Conservation (phyloP, 92 coral and sea anemone genomes). For the Pocillopora grandis region DNA sequence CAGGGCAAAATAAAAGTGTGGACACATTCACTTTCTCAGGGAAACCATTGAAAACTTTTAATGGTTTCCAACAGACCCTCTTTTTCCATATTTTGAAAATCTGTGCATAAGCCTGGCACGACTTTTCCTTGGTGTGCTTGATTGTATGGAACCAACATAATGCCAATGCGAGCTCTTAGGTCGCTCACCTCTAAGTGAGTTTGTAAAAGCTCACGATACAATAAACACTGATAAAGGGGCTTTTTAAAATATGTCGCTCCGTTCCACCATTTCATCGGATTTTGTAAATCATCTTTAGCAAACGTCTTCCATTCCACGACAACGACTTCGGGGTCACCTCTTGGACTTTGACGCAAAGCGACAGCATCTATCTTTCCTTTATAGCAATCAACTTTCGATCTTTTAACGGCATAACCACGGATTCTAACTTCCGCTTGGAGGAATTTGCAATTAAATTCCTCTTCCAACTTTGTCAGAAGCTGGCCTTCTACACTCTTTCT, state of each 20-base stretch:
- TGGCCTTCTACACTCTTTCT: no score
- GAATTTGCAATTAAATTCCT: background rate
- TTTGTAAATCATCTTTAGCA: background rate
- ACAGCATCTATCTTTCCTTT: background rate
- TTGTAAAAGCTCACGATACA: slow-evolving; percentile 1
- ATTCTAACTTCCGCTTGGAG: background rate
- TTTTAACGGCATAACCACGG: background rate
- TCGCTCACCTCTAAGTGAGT: background rate
- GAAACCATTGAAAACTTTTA: background rate
- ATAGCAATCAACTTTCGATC: no score
- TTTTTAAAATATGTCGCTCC: background rate
- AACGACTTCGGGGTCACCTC: background rate
- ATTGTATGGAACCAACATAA: background rate
- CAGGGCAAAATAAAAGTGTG: background rate
- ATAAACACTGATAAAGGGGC: slow-evolving; percentile 1
- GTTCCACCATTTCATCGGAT: background rate
- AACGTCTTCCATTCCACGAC: slow-evolving; percentile 6
- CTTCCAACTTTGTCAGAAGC: no score
- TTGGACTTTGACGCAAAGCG: background rate
- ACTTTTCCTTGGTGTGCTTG: background rate
- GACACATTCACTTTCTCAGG: background rate
- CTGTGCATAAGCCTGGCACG: background rate
- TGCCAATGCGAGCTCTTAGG: background rate
- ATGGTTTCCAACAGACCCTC: background rate
- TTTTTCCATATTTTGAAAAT: background rate